phyloP scores from a whole-genome alignment of 2,797 vertebrate species.

The Halcyon leucocephala region DNA sequence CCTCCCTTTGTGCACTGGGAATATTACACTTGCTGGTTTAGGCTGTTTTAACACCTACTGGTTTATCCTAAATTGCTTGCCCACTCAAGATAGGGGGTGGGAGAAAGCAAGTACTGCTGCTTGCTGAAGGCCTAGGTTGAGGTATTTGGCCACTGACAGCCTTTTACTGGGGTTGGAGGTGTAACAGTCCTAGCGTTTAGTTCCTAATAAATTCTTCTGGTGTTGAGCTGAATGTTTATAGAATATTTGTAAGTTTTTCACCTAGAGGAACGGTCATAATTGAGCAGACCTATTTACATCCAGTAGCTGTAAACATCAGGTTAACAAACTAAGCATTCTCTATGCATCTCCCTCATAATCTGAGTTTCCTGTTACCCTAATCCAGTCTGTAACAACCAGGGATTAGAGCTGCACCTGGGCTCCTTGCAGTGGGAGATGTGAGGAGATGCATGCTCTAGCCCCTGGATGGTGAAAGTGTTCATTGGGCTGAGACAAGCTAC shows the following conservation, averaged over 20 bases:
- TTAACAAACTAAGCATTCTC: not conserved
- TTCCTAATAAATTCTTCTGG: not conserved
- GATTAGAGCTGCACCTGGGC: not conserved
- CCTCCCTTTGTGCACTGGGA: not conserved
- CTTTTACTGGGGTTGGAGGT: not conserved
- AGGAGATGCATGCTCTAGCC: not conserved
- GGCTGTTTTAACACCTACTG: not conserved
- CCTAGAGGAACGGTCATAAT: not conserved
- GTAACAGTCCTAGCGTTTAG: not conserved
- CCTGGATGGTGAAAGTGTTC: not conserved
- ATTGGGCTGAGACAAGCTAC: not conserved
- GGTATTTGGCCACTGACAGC: not conserved
- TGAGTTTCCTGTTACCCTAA: not conserved
- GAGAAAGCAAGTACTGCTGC: not conserved
- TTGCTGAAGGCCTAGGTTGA: not conserved
- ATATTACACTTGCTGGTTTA: not conserved
- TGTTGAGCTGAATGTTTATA: not conserved
- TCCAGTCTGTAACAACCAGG: not conserved
- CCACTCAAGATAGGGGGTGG: fast-evolving
- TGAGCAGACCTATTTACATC: not conserved
- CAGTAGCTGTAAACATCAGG: not conserved
- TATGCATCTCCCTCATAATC: not conserved
- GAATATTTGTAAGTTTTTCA: not conserved
- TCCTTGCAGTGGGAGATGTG: not conserved
- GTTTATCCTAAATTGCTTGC: not conserved